Conservation (phyloP, 2,888 invertebrate species). For the Cheilosia urbana region DNA sequence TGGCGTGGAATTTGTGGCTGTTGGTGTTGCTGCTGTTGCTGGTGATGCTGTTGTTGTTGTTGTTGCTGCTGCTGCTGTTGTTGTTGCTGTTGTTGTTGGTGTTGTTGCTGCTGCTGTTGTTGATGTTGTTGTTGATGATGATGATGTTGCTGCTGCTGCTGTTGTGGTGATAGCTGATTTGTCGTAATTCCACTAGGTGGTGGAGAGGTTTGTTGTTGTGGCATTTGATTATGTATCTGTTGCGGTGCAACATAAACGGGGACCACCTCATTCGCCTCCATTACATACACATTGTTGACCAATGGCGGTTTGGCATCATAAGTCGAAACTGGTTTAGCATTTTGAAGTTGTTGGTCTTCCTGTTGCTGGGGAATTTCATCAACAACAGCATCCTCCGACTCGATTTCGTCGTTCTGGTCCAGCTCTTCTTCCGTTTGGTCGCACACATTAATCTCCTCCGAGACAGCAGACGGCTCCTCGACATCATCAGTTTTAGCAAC, state of each 20-base stretch:
- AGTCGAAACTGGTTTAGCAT: conserved; percentile 77
- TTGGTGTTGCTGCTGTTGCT: conserved; percentile 60
- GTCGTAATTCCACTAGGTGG: conserved; percentile 52
- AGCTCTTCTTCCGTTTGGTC: conserved; percentile 57
- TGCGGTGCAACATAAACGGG: conserved; percentile 46
- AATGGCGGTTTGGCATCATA: conserved; percentile 66
- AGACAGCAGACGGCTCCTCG: conserved; percentile 75
- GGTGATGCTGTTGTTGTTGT: conserved; percentile 51
- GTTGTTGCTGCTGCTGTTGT: conserved; percentile 61
- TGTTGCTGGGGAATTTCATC: conserved; percentile 76
- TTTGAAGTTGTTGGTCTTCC: conserved; percentile 77
- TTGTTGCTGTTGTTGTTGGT: conserved; percentile 41
- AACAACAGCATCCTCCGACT: conserved; percentile 67
- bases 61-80: conserved; percentile 67
- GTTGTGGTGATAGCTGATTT: conserved; percentile 61
- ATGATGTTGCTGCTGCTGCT: conserved; percentile 66
- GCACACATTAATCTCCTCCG: conserved; percentile 52
- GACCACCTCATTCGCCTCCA: conserved; percentile 55
- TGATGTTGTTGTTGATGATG: conserved; percentile 76
- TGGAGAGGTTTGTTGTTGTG: conserved; percentile 72
- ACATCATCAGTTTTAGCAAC: conserved; percentile 74
- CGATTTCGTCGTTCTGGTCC: conserved; percentile 73
- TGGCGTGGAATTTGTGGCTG: conserved; percentile 62
- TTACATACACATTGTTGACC: conserved; percentile 59
- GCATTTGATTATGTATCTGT: conserved; percentile 66